Evolutionary conservation across 2,113 vertebrate genomes (phyloP), one percentile per base, ranked within the genome.

Genomic region (Macheiramphus alcinus): DNA sequence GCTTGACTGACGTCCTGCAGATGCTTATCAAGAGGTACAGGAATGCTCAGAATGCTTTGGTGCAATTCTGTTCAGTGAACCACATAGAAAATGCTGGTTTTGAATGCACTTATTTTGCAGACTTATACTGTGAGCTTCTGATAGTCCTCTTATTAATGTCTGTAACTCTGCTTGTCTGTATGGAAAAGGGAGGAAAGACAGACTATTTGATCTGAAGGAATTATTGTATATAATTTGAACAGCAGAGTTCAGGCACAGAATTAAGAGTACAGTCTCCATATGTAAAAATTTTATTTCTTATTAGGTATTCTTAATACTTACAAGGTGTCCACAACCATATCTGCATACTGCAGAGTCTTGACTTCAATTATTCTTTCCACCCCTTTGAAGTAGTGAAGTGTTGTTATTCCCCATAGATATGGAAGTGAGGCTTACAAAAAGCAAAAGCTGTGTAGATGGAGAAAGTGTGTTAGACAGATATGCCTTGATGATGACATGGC

Each of bases 1-100:
- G 96, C 67, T 97, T 99, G n/a, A 92, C 98, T 19, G 98, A 99
- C 6, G 98, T 95, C 52, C 98, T 99, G 67, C 98, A 99, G 94
- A 98, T 99, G 94, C 98, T 99, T 11, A 91, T 99, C 81, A 99
- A 99, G 98, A 99, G 99, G 99, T 99, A 99, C 92, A 75, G 36
- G 23, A 67, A 65, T 38, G 18, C 22, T 87, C 80, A 79, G 62
- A 92, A 91, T 85, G 59, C 47, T 87, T 79, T 40, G 72, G 40
- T 80, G 75, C 20, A 43, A 56, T 84, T 84, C 59, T 78, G 42
- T 43, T 89, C 29, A 73, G 50, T 63, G 38, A 71, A 78, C 47
- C 29, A 58, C 11, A 5, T 14, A 23, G 63, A 59, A 88, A 89
- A 73, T 50, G 36, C 29, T 75, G 48, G 32, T 14, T 88, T 85